Base-by-base conservation (phyloP, 2,797 vertebrate genomes). In the Enteromius viviparus region DNA sequence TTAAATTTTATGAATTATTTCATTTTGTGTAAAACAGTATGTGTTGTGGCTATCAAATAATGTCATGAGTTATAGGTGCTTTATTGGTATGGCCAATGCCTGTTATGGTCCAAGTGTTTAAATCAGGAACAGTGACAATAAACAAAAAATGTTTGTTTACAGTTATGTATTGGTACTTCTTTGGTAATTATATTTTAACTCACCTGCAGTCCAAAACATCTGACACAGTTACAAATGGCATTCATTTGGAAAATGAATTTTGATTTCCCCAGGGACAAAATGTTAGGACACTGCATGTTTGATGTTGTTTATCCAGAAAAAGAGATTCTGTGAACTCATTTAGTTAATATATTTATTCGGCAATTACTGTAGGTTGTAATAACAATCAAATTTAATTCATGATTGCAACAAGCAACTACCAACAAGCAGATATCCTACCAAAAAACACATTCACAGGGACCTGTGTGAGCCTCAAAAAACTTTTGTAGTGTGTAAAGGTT, bases 21-120 rank as follows among this genome's bases (percentile, higher is more conserved):
- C 14, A 74, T 65, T 85, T 78, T 90, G 90, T 90, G 87, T 88
- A 87, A 89, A 90, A 89, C 89, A 74, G 85, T 88, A 86, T 92
- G 84, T 92, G 87, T 81, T 94, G 91, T 92, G 90, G 89, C 85
- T 89, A 88, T 91, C 78, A 88, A 88, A 86, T 88, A 79, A 83
- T 84, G 87, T 90, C 88, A 88, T 86, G 87, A 86, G 84, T 88
- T 89, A 90, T 93, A 84, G 88, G 89, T 93, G 94, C 93, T 89
- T 93, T 93, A 92, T 93, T 83, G 90, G 92, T 94, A 90, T 89
- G 86, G 91, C 88, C 91, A 91, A 93, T 93, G 92, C 92, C 89
- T 94, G 93, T 93, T 93, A 92, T 93, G 88, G 89, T 93, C 92
- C 92, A 89, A 91, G 89, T 94, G 92, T 93, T 86, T 91, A 87